These are phyloP conservation scores for Momotus momota DNA, from an alignment of 2,797 vertebrate species.

Conservation along the genomic window DNA sequence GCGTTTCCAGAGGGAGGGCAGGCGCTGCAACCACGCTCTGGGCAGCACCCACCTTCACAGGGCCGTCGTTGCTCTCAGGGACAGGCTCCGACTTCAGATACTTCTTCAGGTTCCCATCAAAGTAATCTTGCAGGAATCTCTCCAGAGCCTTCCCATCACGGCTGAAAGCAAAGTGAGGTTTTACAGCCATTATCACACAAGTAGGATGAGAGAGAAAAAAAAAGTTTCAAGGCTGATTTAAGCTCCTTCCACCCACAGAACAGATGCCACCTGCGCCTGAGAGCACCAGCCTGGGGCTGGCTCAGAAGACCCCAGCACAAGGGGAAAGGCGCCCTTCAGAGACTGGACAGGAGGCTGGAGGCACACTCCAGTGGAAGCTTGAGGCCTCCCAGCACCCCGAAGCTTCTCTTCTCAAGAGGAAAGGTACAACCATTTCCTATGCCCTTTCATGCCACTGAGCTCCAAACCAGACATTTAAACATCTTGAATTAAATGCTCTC, in stretches of 20 bases:
- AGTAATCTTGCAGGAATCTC: conserved; percentile 92
- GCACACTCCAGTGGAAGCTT: neutral
- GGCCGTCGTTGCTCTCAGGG: conserved; percentile 93
- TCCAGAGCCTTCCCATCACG: conserved; percentile 95
- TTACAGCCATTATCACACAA: neutral
- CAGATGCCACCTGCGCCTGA: neutral
- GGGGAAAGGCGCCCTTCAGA: neutral
- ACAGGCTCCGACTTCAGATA: conserved; percentile 95
- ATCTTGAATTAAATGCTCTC: neutral
- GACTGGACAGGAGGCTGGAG: neutral
- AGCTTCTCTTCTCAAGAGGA: neutral
- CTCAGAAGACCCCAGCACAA: neutral
- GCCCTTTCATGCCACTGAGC: neutral
- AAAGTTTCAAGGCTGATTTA: conserved; percentile 15
- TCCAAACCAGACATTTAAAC: neutral
- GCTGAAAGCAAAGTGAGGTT: conserved; percentile 73
- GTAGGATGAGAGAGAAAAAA: neutral
- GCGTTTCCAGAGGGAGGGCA: neutral
- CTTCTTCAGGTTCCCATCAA: conserved; percentile 91
- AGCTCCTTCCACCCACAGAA: conserved; percentile 49
- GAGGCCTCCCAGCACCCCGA: neutral
- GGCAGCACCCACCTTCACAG: conserved; percentile 88
- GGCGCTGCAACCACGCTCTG: neutral
- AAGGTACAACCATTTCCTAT: neutral
- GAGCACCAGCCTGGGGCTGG: neutral